Evolutionary conservation across 2,888 invertebrate genomes (phyloP), one percentile per base, ranked within the genome.

Genomic region (Cephus rjabovi): DNA sequence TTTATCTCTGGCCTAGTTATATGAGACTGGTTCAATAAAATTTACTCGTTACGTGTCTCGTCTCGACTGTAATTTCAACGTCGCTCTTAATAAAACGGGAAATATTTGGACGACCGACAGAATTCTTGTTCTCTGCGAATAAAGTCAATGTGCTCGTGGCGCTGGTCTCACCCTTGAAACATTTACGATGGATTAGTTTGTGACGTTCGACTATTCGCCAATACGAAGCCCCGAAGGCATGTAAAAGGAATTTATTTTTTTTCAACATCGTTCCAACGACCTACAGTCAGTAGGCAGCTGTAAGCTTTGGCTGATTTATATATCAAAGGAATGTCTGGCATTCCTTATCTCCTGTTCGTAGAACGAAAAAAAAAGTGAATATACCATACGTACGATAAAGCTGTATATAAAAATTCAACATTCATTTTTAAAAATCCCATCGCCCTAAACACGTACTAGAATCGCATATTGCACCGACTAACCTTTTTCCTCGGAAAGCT

Each of bases 1-100:
- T 75, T 82, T 82, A 82, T 82, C 82, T 75, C 69, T 79, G 82
- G 79, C 79, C 82, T 77, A 82, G 56, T 71, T 76, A 76, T 34
- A 56, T 9, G 56, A 56, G 56, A 56, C 56, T 9, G 23, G 56
- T 56, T 56, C 56, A 56, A 56, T 56, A 56, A 56, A 56, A 56
- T 56, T 56, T 56, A 56, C 23, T 56, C 56, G 56, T 56, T 56
- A 56, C 56, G 56, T 2, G 56, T 56, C 56, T 56, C 56, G 56
- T 56, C 56, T 56, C 56, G 56, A 23, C 56, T 56, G 56, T 56
- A 56, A 56, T 23, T 56, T 56, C 56, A 56, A 56, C 56, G 56
- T 56, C 56, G 56, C 56, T 56, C 56, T 56, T 56, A 56, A 56
- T 56, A 56, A 56, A 56, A 23, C 56, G 9, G 56, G 23, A 56